Base-by-base conservation (phyloP, 2,888 invertebrate species). In the Ennomos erosarius region DNA sequence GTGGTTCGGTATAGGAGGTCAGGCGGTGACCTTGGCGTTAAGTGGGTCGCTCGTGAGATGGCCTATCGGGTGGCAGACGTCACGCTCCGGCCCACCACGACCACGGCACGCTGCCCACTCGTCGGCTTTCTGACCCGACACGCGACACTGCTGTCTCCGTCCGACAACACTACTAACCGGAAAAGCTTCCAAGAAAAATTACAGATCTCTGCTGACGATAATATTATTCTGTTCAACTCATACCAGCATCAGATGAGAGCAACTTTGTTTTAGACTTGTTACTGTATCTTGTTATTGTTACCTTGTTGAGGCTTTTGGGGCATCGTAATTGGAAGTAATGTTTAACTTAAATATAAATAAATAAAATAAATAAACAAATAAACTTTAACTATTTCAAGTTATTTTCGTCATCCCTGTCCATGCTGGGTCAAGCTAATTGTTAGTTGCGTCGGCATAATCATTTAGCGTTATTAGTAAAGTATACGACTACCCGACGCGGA, bases 31-130 rank as follows among this genome's bases (percentile, higher is more conserved):
- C 92, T 91, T 92, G 91, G 76, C 67, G 75, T 78, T 71, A 90
- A 90, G 90, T 89, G 75, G 88, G 92, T 85, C 91, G 87, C 76
- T 91, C 90, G 92, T 91, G 89, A 90, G 91, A 88, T 89, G 87
- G 85, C 85, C 88, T 90, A 90, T 90, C 89, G 87, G 87, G 82
- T 90, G 88, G 90, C 87, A 89, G 88, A 84, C 91, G 90, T 91
- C 90, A 92, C 90, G 90, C 88, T 84, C 79, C 72, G 81, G 75
- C 75, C 84, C 78, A 76, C 81, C 78, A 71, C 72, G 42, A 36
- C 50, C 45, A n/a, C 59, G 54, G 40, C 48, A 9, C 40, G 62
- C 65, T 62, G 55, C 58, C 46, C 62, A 60, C 63, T n/a, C 55
- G 59, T 46, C 59, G 57, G 51, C 39, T 52, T 58, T 52, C 61